phyloP scores from a whole-genome alignment of 2,888 invertebrate genomes.

The Ormyrus rosae region DNA sequence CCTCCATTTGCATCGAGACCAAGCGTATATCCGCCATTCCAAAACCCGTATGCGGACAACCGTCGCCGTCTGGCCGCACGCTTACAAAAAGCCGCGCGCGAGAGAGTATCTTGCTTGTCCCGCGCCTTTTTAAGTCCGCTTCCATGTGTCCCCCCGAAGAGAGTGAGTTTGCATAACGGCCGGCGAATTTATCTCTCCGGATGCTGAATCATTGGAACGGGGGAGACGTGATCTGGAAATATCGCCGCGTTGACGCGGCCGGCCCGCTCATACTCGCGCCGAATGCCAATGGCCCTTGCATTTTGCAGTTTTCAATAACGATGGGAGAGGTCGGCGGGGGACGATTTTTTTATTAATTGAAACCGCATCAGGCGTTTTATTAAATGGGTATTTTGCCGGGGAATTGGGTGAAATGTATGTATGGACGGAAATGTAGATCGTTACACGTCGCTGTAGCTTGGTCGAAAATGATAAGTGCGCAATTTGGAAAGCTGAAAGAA shows the following conservation, averaged over 20 bases:
- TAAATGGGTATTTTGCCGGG: too few species aligned
- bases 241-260: constrained; percentile 1
- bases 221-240: constrained; percentile 48
- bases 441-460: too few species aligned
- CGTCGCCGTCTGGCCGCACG: not conserved
- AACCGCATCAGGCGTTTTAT: too few species aligned
- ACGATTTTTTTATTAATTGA: too few species aligned
- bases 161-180: not conserved
- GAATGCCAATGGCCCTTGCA: too few species aligned
- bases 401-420: too few species aligned
- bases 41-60: not conserved
- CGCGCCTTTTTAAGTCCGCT: not conserved
- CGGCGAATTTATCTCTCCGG: constrained; percentile 48
- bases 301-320: too few species aligned
- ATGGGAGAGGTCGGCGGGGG: too few species aligned
- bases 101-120: constrained; percentile 8
- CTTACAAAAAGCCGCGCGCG: constrained; percentile 14
- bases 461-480: too few species aligned
- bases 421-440: too few species aligned
- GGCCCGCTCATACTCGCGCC: not conserved
- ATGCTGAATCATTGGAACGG: constrained; percentile 50
- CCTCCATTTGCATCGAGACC: not conserved
- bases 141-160: too few species aligned
- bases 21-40: not conserved
- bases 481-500: too few species aligned